Base-by-base conservation (phyloP, 1,140 invertebrate species). In the Scaptomyza pallida region DNA sequence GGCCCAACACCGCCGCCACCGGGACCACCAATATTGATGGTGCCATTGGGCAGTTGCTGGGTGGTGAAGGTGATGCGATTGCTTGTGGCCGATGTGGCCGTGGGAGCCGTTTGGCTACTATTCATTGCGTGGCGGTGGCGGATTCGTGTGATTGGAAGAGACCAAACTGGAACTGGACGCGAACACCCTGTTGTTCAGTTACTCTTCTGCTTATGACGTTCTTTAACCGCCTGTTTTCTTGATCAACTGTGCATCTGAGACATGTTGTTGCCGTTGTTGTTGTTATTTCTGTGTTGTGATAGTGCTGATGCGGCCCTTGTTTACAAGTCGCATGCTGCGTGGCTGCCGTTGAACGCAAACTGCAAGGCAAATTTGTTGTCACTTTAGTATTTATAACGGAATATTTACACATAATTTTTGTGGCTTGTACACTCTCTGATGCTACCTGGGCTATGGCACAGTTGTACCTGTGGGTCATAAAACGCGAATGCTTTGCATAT, bases 41-140 rank as follows among this genome's bases (percentile, higher is more conserved):
- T 93, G 78, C 94, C 93, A 92, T 94, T 95, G 70, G 93, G 91
- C 76, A 94, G 72, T 69, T 93, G 91, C 90, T 93, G 93, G 63
- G 92, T 91, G 40, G 92, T 90, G 77, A 93, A 93, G 26, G 92
- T 91, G 44, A 94, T 92, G 60, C 92, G 89, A 76, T 90, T 91
- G 37, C 85, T 78, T 44, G 50, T 41, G 23, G 76, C 68, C 59
- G 78, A 64, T 43, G 72, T 57, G 37, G 75, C 51, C 52, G 65
- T 48, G 35, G 70, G 51, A 47, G 88, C 76, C 62, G 80, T 65
- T 65, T 91, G 89, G 71, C 86, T 90, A 50, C 73, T 82, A 71
- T 91, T 91, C 89, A 90, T 91, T 69, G 45, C 72, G 72, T 40
- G 45, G 50, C 51, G 48, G 45, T 60, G 30, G 35, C 52, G 37